Conservation (phyloP, 2,888 invertebrate species). For the Drosophila acutilabella region DNA sequence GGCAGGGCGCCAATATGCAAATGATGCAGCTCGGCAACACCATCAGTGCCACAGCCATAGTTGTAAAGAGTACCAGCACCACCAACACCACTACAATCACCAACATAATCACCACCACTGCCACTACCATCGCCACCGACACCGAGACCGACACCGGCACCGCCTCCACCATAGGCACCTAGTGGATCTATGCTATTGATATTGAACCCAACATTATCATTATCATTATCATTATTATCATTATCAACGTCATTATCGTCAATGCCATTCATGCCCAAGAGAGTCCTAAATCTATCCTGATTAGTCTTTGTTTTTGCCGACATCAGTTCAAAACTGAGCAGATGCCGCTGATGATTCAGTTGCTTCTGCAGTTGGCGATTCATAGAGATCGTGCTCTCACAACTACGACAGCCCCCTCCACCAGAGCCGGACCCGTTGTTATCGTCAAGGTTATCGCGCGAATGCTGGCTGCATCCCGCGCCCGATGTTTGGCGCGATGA, state of each 20-base stretch:
- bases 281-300: constrained; percentile 85
- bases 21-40: constrained; percentile 79
- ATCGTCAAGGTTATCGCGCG: constrained; percentile 84
- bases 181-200: constrained; percentile 64
- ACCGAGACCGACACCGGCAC: constrained; percentile 35
- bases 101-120: constrained; percentile 17
- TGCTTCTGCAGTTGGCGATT: constrained; percentile 85
- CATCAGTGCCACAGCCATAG: constrained; percentile 45
- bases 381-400: constrained; percentile 85
- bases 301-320: constrained; percentile 83
- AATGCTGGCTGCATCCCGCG: constrained; percentile 83
- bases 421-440: constrained; percentile 76
- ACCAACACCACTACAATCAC: constrained; percentile 46
- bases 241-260: constrained; percentile 81
- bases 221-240: constrained; percentile 79
- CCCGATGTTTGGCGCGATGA: constrained; percentile 83
- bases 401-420: constrained; percentile 80
- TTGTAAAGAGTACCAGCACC: constrained; percentile 38
- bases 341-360: constrained; percentile 85
- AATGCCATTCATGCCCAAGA: constrained; percentile 85
- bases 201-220: constrained; percentile 75
- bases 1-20: constrained; percentile 85
- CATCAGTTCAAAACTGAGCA: constrained; percentile 85
- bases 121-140: constrained; percentile 39
- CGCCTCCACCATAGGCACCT: constrained; percentile 16